phyloP scores from a whole-genome alignment of 2,797 vertebrate species.

The Poeciliopsis gracilis region DNA sequence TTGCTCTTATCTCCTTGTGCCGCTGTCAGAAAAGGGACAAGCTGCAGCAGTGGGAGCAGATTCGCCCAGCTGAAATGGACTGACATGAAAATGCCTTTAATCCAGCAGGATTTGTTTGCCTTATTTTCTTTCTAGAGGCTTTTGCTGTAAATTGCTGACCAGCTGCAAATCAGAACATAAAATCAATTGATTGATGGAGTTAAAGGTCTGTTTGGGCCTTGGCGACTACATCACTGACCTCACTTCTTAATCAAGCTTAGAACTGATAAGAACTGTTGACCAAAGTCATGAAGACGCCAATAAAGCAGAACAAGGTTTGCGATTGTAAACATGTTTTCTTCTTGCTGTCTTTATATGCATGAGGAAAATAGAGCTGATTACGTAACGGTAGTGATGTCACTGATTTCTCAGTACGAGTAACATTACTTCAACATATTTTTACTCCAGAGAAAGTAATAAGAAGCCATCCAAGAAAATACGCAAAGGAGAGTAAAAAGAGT shows the following conservation, averaged over 20 bases:
- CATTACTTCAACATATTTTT: no score
- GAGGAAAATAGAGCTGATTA: conserved; percentile 15
- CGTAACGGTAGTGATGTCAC: conserved; percentile 11
- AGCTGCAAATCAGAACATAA: not conserved
- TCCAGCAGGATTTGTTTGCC: conserved; percentile 9
- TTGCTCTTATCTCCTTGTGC: conserved; percentile 18
- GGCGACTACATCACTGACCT: not conserved
- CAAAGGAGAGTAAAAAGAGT: no score
- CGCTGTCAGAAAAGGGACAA: conserved; percentile 16
- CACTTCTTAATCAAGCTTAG: not conserved
- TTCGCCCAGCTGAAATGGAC: conserved; percentile 26
- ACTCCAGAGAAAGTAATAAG: no score
- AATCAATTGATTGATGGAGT: conserved; percentile 5
- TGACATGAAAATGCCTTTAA: conserved; percentile 17
- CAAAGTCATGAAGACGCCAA: not conserved
- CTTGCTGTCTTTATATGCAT: not conserved
- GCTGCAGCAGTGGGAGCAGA: conserved; percentile 2
- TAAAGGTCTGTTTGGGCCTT: not conserved
- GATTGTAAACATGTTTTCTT: not conserved
- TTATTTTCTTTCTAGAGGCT: not conserved
- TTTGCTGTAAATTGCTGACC: not conserved
- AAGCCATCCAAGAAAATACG: no score
- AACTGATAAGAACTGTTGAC: not conserved
- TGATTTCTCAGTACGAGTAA: no score
- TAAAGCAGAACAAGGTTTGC: not conserved